Evolutionary conservation across 2,888 invertebrate species (phyloP).

Genomic region (Agrilus mali): DNA sequence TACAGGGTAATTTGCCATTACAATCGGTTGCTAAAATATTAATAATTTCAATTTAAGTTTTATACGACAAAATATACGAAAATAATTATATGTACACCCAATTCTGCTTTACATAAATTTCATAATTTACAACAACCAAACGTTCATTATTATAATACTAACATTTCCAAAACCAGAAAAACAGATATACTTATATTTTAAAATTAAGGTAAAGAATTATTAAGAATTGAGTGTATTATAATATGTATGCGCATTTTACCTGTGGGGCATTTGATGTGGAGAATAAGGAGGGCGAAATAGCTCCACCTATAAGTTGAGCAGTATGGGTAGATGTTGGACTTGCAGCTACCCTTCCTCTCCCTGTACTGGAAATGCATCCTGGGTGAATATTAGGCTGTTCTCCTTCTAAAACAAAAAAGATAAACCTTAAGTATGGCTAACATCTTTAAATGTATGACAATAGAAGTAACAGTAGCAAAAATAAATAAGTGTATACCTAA

Average conservation of each 20-base stretch:
- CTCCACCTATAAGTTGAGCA: constrained; percentile 53
- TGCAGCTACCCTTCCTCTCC: constrained; percentile 43
- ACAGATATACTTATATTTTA: too few species aligned
- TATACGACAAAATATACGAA: too few species aligned
- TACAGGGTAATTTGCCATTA: constrained; percentile 53
- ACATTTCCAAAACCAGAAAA: too few species aligned
- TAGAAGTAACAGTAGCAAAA: background rate
- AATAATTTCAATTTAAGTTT: too few species aligned
- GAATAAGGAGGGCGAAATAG: constrained; percentile 57
- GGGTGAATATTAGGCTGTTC: constrained; percentile 50
- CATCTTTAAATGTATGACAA: background rate
- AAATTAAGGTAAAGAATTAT: too few species aligned
- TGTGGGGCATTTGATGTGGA: constrained; percentile 30
- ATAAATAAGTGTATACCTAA: constrained; percentile 19
- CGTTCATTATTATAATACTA: too few species aligned
- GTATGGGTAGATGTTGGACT: constrained; percentile 49
- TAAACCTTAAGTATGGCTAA: background rate
- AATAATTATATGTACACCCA: too few species aligned
- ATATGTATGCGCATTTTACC: constrained; percentile 14
- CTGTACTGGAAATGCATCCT: constrained; percentile 49
- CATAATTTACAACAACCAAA: too few species aligned
- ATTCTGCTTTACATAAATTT: too few species aligned
- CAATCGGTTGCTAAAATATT: constrained; percentile 33
- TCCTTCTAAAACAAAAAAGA: constrained; percentile 22
- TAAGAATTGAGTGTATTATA: background rate